Evolutionary conservation across 2,113 vertebrate genomes (phyloP).

Genomic region (Cheirogaleus medius): DNA sequence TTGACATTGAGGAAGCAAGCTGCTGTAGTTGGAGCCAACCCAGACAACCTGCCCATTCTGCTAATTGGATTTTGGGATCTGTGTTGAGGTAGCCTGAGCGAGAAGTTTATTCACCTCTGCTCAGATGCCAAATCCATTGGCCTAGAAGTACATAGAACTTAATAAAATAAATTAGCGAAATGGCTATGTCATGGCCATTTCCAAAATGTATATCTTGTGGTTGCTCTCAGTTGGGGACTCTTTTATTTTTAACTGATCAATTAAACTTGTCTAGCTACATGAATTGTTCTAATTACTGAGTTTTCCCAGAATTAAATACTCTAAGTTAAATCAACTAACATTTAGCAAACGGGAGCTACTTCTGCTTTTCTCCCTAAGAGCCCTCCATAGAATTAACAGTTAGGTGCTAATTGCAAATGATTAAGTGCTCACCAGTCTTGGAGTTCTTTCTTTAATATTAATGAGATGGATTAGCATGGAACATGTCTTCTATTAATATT

Average conservation of each 20-base stretch:
- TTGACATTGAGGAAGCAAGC: conserved; percentile 63
- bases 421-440: conserved; percentile 87
- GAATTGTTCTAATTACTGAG: conserved; percentile 83
- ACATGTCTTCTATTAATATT: conserved; percentile 87
- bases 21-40: conserved; percentile 48
- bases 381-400: conserved; percentile 86
- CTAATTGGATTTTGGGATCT: conserved; percentile 58
- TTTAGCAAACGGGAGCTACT: conserved; percentile 80
- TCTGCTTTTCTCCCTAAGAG: conserved; percentile 80
- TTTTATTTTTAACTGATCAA: conserved; percentile 81
- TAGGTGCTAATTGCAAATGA: conserved; percentile 88
- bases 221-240: conserved; percentile 70
- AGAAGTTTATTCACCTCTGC: conserved; percentile 43
- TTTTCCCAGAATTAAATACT: conserved; percentile 84
- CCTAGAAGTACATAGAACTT: conserved; percentile 40
- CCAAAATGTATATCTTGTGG: conserved; percentile 60
- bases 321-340: conserved; percentile 84
- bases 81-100: not conserved
- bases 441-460: conserved; percentile 88
- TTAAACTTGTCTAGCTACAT: conserved; percentile 82
- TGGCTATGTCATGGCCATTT: conserved; percentile 37
- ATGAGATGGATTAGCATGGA: conserved; percentile 87
- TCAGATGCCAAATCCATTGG: conserved; percentile 61
- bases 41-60: conserved; percentile 60
- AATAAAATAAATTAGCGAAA: conserved; percentile 69